Conservation (phyloP, 2,113 vertebrate species). For the Drymodes brunneopygia region DNA sequence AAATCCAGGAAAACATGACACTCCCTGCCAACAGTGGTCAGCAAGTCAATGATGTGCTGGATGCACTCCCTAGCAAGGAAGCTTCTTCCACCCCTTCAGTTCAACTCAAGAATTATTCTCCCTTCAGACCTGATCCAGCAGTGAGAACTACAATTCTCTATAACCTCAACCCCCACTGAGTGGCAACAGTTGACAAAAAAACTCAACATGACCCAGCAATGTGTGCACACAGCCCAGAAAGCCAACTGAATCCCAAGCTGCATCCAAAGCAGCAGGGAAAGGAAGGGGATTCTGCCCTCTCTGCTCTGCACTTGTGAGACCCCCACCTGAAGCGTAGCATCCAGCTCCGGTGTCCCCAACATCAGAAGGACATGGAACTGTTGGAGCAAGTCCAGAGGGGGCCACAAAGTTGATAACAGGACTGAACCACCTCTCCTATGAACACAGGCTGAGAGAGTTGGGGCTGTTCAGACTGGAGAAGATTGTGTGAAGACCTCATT, state of each 20-base stretch:
- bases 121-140: not conserved
- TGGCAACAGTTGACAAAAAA: not conserved
- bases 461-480: not conserved
- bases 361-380: not conserved
- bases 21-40: not conserved
- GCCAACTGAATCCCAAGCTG: not conserved
- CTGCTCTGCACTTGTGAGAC: not conserved
- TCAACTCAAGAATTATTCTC: not conserved
- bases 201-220: not conserved
- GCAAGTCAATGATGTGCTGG: not conserved
- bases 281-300: not conserved
- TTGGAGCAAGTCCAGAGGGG: not conserved
- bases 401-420: not conserved
- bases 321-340: not conserved
- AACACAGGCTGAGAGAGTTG: not conserved
- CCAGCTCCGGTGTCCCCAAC: not conserved
- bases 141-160: not conserved
- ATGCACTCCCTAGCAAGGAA: not conserved
- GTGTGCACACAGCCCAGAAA: not conserved
- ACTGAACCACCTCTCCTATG: not conserved
- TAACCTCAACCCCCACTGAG: not conserved
- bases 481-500: not conserved
- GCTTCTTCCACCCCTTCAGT: not conserved
- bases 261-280: not conserved
- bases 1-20: conserved; percentile 43